Conservation (phyloP, 2,888 invertebrate species). For the Epiperipatus broadwayi region DNA sequence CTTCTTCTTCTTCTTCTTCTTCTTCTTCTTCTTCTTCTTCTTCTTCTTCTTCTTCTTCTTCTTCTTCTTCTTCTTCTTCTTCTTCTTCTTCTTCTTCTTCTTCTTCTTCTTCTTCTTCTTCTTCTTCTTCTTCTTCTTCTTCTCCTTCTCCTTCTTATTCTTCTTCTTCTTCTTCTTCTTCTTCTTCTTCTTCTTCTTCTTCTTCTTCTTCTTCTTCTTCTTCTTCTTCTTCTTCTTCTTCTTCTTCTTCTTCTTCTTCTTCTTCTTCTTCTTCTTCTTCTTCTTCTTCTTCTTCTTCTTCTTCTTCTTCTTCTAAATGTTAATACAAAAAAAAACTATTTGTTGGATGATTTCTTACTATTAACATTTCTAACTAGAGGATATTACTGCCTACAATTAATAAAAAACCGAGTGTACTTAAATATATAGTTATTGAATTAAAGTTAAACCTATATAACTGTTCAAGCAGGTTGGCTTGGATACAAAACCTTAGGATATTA, state of each 20-base stretch:
- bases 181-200: background rate
- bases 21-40: background rate
- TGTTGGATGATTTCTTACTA: too few species aligned
- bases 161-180: too few species aligned
- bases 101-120: background rate
- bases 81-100: background rate
- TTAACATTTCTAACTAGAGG: too few species aligned
- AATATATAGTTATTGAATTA: too few species aligned
- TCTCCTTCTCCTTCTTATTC: too few species aligned
- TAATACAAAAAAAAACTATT: too few species aligned
- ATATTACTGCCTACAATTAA: too few species aligned
- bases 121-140: constrained; percentile 3
- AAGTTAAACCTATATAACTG: too few species aligned
- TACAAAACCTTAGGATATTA: too few species aligned
- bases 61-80: background rate
- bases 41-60: background rate
- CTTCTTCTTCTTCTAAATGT: constrained; percentile 4
- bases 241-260: background rate
- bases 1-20: too few species aligned
- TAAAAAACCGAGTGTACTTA: too few species aligned
- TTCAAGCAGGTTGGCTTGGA: too few species aligned
- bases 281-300: background rate
- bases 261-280: background rate
- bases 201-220: background rate
- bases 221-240: background rate